Base-by-base conservation (phyloP, 1,140 invertebrate species). In the Propsilocerus akamusi region DNA sequence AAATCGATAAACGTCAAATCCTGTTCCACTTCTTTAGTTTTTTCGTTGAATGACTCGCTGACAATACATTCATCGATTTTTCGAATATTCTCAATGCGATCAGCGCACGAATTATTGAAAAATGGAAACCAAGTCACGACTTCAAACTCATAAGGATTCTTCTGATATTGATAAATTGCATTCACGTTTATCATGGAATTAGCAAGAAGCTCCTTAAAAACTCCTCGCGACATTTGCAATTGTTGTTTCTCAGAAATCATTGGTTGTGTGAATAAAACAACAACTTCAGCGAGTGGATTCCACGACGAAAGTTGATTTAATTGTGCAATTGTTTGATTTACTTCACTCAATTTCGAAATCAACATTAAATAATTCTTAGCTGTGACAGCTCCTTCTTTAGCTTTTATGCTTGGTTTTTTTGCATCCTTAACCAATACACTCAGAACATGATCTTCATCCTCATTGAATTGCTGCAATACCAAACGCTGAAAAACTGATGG, bases 361-460 rank as follows among this genome's bases (percentile, higher is more conserved):
- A 51, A 14, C 37, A 51, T 46, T 5, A 51, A 51, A 47, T 51
- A 51, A 51, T 51, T 51, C 32, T 47, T n/a, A 1, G 49, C 49
- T n/a, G 46, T 51, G 26, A 46, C 49, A 4, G 11, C 8, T 3
- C 46, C 49, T 11, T 37, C 25, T n/a, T 23, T 41, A 5, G 30
- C 25, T 23, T 46, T 46, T 11, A 26, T 14, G 34, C 34, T 26
- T 23, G 48, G 28, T 23, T 30, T 32, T 20, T 23, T 49, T 22
- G 48, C 24, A 32, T 49, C 48, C 25, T 47, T 47, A 4, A 28
- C 26, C 47, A 48, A 26, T 12, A 48, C 47, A n/a, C 17, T 26
- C 12, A 48, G 8, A 26, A 17, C n/a, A 48, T 48, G 26, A 4
- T 23, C 20, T 5, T n/a, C n/a, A 26, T 48, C 25, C 14, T 51